These are phyloP conservation scores for Zeugodacus cucurbitae DNA, from an alignment of 1,140 invertebrate genomes.

Conservation along the genomic window DNA sequence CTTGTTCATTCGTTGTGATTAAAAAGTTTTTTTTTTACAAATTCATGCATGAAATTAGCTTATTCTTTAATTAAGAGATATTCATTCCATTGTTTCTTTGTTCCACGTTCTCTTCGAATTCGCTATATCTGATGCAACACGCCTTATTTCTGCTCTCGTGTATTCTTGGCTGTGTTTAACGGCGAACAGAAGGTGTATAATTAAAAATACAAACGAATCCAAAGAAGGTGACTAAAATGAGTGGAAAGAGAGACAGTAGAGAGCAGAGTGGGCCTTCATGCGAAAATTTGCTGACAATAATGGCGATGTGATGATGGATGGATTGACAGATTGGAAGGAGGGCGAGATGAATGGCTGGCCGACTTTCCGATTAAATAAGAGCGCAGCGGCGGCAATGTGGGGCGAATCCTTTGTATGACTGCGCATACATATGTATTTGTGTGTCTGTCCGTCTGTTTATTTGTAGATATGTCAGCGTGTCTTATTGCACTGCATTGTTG, in stretches of 20 bases:
- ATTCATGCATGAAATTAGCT: no score
- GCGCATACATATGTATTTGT: background rate
- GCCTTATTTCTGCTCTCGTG: background rate
- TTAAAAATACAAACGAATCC: background rate
- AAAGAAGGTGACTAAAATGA: background rate
- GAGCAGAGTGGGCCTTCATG: background rate
- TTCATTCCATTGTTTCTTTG: no score
- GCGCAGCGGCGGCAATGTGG: background rate
- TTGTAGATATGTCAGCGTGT: no score
- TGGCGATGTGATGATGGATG: constrained; percentile 9
- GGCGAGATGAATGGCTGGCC: background rate
- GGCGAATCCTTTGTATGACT: background rate
- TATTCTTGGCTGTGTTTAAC: background rate
- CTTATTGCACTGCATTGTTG: no score
- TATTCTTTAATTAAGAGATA: no score
- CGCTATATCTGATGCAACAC: background rate
- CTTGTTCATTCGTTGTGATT: no score
- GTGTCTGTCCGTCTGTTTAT: background rate
- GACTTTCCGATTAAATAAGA: background rate
- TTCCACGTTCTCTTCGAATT: background rate
- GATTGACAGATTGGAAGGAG: background rate
- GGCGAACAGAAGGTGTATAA: background rate
- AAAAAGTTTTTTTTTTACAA: no score
- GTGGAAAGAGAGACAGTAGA: background rate
- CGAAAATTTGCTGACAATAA: background rate